A percentile compares a stretch with the other conserved stretches of the same genome.
phyloP scores from a whole-genome alignment of 2,888 invertebrate genomes.

The Stratiomys singularior region DNA sequence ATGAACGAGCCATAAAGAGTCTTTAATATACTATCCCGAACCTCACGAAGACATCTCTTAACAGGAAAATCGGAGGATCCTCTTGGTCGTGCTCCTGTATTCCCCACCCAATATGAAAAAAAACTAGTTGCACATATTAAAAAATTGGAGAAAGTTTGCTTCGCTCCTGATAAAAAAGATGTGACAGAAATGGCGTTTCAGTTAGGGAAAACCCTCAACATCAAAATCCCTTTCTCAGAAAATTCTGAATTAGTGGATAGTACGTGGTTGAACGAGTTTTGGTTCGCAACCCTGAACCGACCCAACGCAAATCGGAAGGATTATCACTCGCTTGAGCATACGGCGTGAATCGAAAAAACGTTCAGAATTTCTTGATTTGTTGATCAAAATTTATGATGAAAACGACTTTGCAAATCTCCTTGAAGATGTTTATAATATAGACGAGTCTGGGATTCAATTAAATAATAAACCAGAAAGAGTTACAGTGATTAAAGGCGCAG shows the following conservation, averaged over 20 bases:
- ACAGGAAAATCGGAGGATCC: constrained; percentile 25
- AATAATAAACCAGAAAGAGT: too few relatives aligned
- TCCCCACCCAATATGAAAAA: constrained; percentile 49
- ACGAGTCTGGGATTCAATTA: too few relatives aligned
- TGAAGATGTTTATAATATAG: too few relatives aligned
- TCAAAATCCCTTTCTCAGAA: neutral
- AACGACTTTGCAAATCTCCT: too few relatives aligned
- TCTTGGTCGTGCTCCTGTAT: constrained; percentile 39
- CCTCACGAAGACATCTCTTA: too few relatives aligned
- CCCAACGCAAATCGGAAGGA: too few relatives aligned
- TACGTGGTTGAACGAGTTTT: neutral
- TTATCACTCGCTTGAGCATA: too few relatives aligned
- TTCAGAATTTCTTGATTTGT: constrained; percentile 51
- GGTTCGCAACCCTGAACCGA: constrained; percentile 51
- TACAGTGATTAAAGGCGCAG: too few relatives aligned
- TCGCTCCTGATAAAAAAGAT: constrained; percentile 52
- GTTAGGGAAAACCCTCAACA: constrained; percentile 52
- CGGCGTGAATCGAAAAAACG: constrained; percentile 58
- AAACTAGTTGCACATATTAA: constrained; percentile 51
- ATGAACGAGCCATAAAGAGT: too few relatives aligned
- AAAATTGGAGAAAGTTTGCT: constrained; percentile 53
- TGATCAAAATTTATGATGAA: constrained; percentile 54
- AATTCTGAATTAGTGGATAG: neutral
- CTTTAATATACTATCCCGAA: too few relatives aligned
- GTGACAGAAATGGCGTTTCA: constrained; percentile 55